phyloP scores from a whole-genome alignment of 1,140 invertebrate genomes.

The Coelopa frigida region DNA sequence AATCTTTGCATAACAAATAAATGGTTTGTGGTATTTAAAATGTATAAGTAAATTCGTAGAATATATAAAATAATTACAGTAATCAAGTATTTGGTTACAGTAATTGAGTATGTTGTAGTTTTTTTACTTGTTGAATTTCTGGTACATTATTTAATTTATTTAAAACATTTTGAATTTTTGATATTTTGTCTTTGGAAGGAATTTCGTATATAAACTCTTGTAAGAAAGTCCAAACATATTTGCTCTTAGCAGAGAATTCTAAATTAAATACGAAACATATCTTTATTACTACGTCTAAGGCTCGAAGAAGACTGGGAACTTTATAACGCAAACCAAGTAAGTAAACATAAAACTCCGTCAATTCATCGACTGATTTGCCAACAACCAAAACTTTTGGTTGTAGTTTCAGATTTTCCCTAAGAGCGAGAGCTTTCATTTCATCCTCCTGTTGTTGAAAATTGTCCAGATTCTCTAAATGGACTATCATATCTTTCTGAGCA shows the following conservation, averaged over 20 bases:
- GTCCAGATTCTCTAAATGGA: neutral
- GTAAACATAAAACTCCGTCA: neutral
- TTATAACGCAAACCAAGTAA: neutral
- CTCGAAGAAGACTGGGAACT: neutral
- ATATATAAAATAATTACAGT: too few species aligned
- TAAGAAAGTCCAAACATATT: conserved; percentile 1
- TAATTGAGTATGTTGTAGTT: neutral
- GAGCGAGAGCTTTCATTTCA: neutral
- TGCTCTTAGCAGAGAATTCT: neutral
- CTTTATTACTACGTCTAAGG: neutral
- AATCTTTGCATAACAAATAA: too few species aligned
- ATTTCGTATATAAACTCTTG: conserved; percentile 3
- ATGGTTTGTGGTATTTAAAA: too few species aligned
- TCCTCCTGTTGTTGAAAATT: neutral
- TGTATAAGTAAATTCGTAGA: too few species aligned
- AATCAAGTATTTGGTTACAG: neutral
- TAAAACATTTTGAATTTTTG: conserved; percentile 13
- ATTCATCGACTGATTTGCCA: neutral
- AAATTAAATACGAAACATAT: conserved; percentile 2
- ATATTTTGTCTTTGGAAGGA: neutral
- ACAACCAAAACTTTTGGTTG: neutral
- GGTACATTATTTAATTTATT: conserved; percentile 6
- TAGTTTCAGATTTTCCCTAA: neutral
- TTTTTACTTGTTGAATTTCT: neutral
- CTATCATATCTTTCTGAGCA: neutral